These are phyloP conservation scores for Brachionus manjavacas DNA, from an alignment of 1,140 invertebrate species.

Conservation along the genomic window DNA sequence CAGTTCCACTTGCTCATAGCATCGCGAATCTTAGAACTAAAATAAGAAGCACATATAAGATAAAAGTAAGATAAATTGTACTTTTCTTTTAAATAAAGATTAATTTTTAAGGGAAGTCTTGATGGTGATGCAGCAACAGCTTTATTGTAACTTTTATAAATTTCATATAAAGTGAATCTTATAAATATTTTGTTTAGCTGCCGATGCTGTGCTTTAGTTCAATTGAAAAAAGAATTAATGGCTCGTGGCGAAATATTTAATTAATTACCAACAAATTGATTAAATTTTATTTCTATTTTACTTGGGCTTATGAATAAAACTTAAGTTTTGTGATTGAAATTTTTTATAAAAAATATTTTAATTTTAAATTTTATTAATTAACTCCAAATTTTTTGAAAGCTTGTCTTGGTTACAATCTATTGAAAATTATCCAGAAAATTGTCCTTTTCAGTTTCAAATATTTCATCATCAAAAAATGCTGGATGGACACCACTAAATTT, in stretches of 20 bases:
- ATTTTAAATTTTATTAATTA: neutral
- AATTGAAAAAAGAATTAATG: constrained; percentile 21
- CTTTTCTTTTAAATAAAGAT: neutral
- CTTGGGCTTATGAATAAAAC: neutral
- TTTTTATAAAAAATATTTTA: neutral
- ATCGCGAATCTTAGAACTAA: constrained; percentile 15
- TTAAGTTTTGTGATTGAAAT: neutral
- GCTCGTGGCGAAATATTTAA: constrained; percentile 6
- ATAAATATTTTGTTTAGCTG: constrained; percentile 18
- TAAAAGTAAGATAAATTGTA: neutral
- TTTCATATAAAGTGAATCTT: neutral
- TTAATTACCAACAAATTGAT: neutral
- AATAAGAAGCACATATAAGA: constrained; percentile 1
- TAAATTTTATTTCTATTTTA: neutral
- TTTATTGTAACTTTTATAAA: neutral
- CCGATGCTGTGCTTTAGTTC: neutral
- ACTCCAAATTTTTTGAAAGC: neutral
- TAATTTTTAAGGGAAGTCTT: neutral
- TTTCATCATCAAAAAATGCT: neutral
- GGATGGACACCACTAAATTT: neutral
- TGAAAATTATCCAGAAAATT: neutral
- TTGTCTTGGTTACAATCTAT: neutral
- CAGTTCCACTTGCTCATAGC: neutral
- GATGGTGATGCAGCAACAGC: neutral
- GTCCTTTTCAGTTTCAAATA: neutral